Evolutionary conservation across 2,113 vertebrate species (phyloP).

Genomic region (Odontophorus gujanensis): DNA sequence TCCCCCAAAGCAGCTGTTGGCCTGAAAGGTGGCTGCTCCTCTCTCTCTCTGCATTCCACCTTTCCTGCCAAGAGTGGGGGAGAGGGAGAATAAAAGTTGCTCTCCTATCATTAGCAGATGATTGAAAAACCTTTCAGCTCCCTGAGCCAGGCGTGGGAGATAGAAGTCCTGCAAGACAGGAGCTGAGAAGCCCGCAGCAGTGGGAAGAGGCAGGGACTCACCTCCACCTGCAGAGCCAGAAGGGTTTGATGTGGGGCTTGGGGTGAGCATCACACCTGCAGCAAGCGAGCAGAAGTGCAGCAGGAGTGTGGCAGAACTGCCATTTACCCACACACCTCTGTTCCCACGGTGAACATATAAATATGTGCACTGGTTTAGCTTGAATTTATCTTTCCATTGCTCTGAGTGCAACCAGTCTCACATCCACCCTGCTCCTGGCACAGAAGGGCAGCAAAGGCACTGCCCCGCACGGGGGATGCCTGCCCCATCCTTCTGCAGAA

Average conservation of each 20-base stretch:
- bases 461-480: rapidly evolving
- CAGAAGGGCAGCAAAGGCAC: rapidly evolving
- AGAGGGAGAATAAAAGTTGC: not conserved
- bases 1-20: slow-evolving; percentile 28
- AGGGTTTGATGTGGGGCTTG: not conserved
- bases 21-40: slow-evolving; percentile 49
- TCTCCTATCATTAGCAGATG: slow-evolving; percentile 29
- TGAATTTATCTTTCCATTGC: not conserved
- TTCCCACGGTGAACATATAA: not conserved
- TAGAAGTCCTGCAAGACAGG: not conserved
- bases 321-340: not conserved
- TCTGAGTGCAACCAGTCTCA: not conserved
- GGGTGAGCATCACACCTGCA: not conserved
- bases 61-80: not conserved
- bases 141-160: not conserved
- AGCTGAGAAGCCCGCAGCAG: not conserved
- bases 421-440: not conserved
- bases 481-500: not conserved
- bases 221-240: not conserved
- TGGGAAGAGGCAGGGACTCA: not conserved
- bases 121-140: slow-evolving; percentile 43
- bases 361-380: rapidly evolving
- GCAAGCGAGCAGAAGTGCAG: not conserved
- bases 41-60: not conserved
- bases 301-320: not conserved